A percentile compares a stretch with the other conserved stretches of the same genome.
These are phyloP conservation scores for Capra hircus DNA, from an alignment of 2,113 vertebrate species.

Conservation along the genomic window DNA sequence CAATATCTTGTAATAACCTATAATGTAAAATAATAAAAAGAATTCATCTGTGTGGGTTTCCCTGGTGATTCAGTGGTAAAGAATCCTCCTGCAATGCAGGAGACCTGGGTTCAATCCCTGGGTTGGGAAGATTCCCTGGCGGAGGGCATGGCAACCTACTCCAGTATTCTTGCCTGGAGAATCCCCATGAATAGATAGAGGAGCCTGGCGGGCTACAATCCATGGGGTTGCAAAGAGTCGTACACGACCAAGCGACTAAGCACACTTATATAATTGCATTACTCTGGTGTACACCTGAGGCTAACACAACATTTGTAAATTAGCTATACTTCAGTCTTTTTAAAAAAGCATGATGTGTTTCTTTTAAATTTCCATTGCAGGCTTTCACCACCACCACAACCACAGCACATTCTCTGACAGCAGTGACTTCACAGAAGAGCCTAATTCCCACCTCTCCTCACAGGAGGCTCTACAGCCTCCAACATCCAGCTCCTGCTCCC, in stretches of 20 bases:
- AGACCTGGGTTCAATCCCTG: background rate
- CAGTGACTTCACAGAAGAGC: background rate
- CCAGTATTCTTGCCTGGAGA: background rate
- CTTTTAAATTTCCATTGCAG: background rate
- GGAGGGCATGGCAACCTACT: background rate
- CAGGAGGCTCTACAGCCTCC: background rate
- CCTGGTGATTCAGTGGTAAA: background rate
- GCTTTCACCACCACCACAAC: background rate
- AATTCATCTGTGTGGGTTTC: background rate
- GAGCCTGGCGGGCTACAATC: background rate
- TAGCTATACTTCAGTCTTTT: background rate
- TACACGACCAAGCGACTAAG: rapidly evolving
- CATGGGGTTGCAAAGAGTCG: background rate
- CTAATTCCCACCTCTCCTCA: background rate
- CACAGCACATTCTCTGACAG: background rate
- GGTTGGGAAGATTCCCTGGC: background rate
- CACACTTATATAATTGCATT: background rate
- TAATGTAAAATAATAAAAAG: background rate
- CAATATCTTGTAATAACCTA: background rate
- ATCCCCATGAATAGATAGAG: background rate
- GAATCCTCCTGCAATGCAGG: background rate
- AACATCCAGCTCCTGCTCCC: background rate
- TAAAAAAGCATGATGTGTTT: background rate
- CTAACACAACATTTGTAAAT: background rate
- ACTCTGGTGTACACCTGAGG: background rate